Percentiles rank a stretch among this genome's conserved stretches.
Conservation (phyloP, 1,140 invertebrate species). For the Orius laevigatus region DNA sequence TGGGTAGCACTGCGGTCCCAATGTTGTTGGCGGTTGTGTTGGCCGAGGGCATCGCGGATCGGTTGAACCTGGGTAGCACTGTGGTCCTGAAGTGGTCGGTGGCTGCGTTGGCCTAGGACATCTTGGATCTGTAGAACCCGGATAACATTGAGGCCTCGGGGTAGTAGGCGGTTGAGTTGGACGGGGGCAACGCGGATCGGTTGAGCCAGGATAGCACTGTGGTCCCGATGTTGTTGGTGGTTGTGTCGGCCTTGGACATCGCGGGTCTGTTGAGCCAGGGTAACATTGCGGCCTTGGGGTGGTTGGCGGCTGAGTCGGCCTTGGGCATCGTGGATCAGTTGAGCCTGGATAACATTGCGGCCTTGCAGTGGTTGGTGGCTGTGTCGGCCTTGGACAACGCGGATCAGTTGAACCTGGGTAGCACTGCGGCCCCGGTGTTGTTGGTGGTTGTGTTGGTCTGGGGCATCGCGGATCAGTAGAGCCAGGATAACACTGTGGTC, state of each 20-base stretch:
- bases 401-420: slow-evolving; percentile 27
- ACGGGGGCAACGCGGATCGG: slow-evolving; percentile 22
- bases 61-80: slow-evolving; percentile 24
- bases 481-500: slow-evolving; percentile 28
- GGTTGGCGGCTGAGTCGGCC: slow-evolving; percentile 19
- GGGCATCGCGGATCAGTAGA: slow-evolving; percentile 26
- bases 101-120: slow-evolving; percentile 30
- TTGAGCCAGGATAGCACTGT: slow-evolving; percentile 21
- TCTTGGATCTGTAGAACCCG: slow-evolving; percentile 30
- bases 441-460: slow-evolving; percentile 21
- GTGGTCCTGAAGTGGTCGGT: slow-evolving; percentile 19
- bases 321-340: slow-evolving; percentile 26
- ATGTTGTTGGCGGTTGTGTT: slow-evolving; percentile 10
- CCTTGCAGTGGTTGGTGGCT: slow-evolving; percentile 15
- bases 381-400: slow-evolving; percentile 24
- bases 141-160: slow-evolving; percentile 25
- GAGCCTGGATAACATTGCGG: slow-evolving; percentile 24
- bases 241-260: slow-evolving; percentile 27
- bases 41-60: slow-evolving; percentile 25
- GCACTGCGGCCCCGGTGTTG: slow-evolving; percentile 19
- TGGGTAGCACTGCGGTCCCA: slow-evolving; percentile 20
- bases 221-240: slow-evolving; percentile 21
- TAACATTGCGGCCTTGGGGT: slow-evolving; percentile 22
- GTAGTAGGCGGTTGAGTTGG: slow-evolving; percentile 17
- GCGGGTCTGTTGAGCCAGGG: slow-evolving; percentile 30